Evolutionary conservation across 2,113 vertebrate genomes (phyloP).

Genomic region (Gymnobelideus leadbeateri): DNA sequence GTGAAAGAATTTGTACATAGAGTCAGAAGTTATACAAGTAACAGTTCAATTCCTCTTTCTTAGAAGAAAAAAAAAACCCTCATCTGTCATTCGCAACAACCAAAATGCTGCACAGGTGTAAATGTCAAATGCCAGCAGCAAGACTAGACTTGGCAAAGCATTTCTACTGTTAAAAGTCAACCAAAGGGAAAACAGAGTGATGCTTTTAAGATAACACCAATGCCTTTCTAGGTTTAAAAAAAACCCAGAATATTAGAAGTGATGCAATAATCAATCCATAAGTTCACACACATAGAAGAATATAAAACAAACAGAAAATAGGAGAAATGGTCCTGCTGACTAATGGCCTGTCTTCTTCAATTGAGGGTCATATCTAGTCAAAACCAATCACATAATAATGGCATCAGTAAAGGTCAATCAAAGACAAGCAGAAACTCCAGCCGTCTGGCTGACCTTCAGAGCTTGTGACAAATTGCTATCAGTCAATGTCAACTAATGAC

Average conservation of each 20-base stretch:
- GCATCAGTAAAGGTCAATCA: conserved; percentile 91
- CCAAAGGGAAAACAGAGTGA: conserved; percentile 40
- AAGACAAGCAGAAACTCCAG: conserved; percentile 87
- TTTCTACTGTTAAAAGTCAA: conserved; percentile 48
- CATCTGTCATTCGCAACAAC: neutral
- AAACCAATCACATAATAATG: conserved; percentile 88
- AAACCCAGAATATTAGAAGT: conserved; percentile 67
- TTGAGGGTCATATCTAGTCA: conserved; percentile 85
- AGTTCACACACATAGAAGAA: conserved; percentile 75
- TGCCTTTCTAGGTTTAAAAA: conserved; percentile 59
- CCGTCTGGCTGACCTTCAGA: conserved; percentile 93
- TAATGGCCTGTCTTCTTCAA: conserved; percentile 87
- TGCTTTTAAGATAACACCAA: conserved; percentile 52
- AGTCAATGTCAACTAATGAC: conserved; percentile 93
- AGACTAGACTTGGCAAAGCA: neutral
- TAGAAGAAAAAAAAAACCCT: conserved; percentile 38
- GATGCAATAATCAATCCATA: conserved; percentile 66
- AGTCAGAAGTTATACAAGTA: conserved; percentile 36
- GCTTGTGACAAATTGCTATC: conserved; percentile 92
- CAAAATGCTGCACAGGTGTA: conserved; percentile 48
- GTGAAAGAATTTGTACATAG: conserved; percentile 52
- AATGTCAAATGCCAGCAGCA: conserved; percentile 2
- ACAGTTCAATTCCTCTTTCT: conserved; percentile 28
- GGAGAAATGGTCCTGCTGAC: conserved; percentile 82
- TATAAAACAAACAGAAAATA: conserved; percentile 77